Evolutionary conservation across 2,888 invertebrate species (phyloP).

Genomic region (Lasiommata megera): DNA sequence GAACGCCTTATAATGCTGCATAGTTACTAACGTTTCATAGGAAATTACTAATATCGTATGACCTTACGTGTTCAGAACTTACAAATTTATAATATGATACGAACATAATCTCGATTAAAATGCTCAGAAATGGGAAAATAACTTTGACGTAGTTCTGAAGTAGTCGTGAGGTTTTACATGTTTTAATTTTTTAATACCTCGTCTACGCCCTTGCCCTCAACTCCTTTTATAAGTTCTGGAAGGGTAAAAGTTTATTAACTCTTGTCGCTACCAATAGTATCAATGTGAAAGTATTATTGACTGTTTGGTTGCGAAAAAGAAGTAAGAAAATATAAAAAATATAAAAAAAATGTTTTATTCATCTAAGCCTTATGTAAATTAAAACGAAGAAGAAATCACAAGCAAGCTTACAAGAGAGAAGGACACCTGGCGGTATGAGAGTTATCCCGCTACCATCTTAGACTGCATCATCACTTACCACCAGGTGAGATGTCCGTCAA

Average conservation of each 20-base stretch:
- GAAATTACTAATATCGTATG: constrained; percentile 15
- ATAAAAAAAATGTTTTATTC: no score
- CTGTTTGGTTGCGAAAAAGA: no score
- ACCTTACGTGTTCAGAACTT: constrained; percentile 21
- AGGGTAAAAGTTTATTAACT: background rate
- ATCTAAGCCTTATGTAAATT: no score
- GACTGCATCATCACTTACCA: no score
- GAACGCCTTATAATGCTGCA: constrained; percentile 9
- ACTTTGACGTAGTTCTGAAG: background rate
- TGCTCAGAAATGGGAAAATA: constrained; percentile 6
- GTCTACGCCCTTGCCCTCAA: background rate
- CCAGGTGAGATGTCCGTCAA: no score
- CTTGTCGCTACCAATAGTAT: no score
- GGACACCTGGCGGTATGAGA: no score
- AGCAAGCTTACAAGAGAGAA: no score
- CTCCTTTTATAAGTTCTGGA: background rate
- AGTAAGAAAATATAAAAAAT: no score
- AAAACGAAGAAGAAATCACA: no score
- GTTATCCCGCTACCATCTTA: no score
- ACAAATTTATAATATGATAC: constrained; percentile 14
- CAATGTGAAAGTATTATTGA: no score
- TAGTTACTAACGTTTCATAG: constrained; percentile 8
- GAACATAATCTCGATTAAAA: constrained; percentile 22
- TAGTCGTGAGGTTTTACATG: background rate
- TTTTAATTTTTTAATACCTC: background rate